Evolutionary conservation across 1,140 invertebrate genomes (phyloP).

Genomic region (Drosophila aff.): DNA sequence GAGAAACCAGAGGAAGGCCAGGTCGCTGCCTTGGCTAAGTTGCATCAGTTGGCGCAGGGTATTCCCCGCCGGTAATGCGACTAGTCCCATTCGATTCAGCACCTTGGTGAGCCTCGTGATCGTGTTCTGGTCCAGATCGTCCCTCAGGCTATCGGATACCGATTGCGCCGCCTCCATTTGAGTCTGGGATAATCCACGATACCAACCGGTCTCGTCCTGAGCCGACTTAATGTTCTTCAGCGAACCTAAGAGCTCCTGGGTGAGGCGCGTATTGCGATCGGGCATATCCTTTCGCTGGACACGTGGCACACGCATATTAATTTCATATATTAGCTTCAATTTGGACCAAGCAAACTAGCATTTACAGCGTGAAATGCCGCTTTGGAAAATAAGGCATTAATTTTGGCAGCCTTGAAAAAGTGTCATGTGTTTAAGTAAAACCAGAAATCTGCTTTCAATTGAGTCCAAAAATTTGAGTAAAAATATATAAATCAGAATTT

Average conservation of each 20-base stretch:
- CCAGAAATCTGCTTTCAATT: background rate
- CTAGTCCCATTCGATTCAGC: conserved; percentile 44
- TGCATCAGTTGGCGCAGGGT: conserved; percentile 23
- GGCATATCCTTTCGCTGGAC: background rate
- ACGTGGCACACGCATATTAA: background rate
- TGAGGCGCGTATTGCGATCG: background rate
- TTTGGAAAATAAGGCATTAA: background rate
- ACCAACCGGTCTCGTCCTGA: conserved; percentile 44
- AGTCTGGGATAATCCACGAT: conserved; percentile 44
- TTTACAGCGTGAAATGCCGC: background rate
- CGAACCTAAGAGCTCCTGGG: background rate
- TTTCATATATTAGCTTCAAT: conserved; percentile 12
- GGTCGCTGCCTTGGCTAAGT: conserved; percentile 60
- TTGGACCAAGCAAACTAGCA: conserved; percentile 8
- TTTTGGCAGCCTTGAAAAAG: conserved; percentile 20
- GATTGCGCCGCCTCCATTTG: conserved; percentile 43
- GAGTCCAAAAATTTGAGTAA: background rate
- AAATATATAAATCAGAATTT: too few species aligned
- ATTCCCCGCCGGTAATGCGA: conserved; percentile 10
- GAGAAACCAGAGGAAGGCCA: conserved; percentile 77
- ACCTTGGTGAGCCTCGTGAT: background rate
- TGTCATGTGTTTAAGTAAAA: conserved; percentile 1
- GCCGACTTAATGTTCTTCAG: background rate
- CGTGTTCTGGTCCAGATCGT: conserved; percentile 50
- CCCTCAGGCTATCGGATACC: conserved; percentile 5